Evolutionary conservation across 2,797 vertebrate genomes (phyloP).

Genomic region (Gallinago solitaria): DNA sequence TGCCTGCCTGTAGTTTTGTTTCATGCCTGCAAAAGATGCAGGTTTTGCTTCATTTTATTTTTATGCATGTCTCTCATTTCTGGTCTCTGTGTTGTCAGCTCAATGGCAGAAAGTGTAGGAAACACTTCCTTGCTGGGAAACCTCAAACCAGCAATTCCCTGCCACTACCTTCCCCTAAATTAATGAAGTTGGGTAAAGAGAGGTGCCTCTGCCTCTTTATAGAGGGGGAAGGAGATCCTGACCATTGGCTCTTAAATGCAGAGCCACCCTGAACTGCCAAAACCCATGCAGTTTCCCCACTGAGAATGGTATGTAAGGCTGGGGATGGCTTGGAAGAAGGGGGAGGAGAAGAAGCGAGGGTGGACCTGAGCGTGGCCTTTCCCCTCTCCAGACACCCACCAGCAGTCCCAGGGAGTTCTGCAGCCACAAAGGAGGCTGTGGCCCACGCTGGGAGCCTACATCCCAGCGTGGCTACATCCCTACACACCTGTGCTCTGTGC

Average conservation of each 20-base stretch:
- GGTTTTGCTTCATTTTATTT: neutral
- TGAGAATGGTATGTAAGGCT: neutral
- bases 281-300: accelerated
- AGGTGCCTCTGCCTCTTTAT: neutral
- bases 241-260: neutral
- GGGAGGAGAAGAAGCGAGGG: accelerated
- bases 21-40: neutral
- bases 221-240: neutral
- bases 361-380: too few species aligned
- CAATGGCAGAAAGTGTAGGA: neutral
- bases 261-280: neutral
- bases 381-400: neutral
- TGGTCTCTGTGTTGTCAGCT: neutral
- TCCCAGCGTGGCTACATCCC: too few species aligned
- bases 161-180: neutral
- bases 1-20: neutral
- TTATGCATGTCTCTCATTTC: neutral
- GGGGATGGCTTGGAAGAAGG: neutral
- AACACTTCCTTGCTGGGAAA: neutral
- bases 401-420: neutral
- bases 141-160: neutral
- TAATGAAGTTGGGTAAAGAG: neutral
- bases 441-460: accelerated
- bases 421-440: neutral
- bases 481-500: neutral